A percentile compares a stretch with the other conserved stretches of the same genome.
Evolutionary conservation across 2,888 invertebrate species (phyloP).

Genomic region (Chrysolina haemoptera): DNA sequence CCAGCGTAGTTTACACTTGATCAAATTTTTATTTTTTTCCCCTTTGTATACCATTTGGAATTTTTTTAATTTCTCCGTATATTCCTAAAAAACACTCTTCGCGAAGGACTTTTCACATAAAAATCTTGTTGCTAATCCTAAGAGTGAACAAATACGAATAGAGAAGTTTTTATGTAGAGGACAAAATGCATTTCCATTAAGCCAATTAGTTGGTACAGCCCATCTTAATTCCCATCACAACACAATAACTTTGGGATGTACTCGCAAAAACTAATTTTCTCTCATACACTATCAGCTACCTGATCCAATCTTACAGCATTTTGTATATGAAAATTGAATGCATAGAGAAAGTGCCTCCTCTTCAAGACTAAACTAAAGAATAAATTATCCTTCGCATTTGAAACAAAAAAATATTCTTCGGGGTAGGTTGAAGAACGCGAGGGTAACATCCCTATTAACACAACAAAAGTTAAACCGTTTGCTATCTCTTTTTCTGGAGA

Average conservation of each 20-base stretch:
- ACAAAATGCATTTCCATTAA: conserved; percentile 2
- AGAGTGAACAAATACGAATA: no score
- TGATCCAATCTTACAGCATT: background rate
- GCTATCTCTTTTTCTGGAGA: conserved; percentile 40
- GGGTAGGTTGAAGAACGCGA: background rate
- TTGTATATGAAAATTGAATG: background rate
- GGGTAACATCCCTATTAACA: conserved; percentile 43
- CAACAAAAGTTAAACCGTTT: conserved; percentile 51
- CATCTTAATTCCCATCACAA: conserved; percentile 6
- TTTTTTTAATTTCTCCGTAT: no score
- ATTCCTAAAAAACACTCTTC: no score
- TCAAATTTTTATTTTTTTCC: no score
- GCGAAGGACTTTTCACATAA: no score
- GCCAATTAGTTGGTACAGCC: conserved; percentile 13
- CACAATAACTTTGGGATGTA: background rate
- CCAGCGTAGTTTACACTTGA: no score
- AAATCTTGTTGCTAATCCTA: no score
- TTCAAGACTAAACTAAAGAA: conserved; percentile 4
- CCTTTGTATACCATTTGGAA: no score
- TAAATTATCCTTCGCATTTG: conserved; percentile 9
- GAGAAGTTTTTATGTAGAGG: background rate
- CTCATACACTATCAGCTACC: background rate
- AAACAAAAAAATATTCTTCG: background rate
- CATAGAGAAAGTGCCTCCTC: conserved; percentile 9
- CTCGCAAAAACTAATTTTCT: background rate